Evolutionary conservation across 2,888 invertebrate species (phyloP), one percentile per base, ranked within the genome.

Genomic region (Eupithecia vulgata): DNA sequence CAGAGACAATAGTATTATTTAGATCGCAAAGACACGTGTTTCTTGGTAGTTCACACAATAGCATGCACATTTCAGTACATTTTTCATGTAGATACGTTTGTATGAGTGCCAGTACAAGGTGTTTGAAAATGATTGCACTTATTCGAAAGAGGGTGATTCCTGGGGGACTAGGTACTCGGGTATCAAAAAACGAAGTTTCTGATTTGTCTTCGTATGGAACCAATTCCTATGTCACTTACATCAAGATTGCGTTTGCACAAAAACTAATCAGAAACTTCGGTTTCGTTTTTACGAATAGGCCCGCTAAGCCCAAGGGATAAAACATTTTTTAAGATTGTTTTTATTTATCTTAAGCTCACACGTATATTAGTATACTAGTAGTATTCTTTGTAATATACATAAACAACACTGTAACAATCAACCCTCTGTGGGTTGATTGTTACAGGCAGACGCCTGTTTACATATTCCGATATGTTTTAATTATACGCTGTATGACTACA

Each of bases 401-500:
- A 30, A 37, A 1, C 21, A 10, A 21, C n/a, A 13, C 21, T 30
- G 59, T 59, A 8, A 25, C 0, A 61, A n/a, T n/a, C n/a, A n/a
- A n/a, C n/a, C n/a, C n/a, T n/a, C 30, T 3, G 30, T 3, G 6
- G 59, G 34, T 61, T 35, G 8, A n/a, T 52, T 12, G 12, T 35
- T 62, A 35, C 10, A 52, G 10, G 62, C 35, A 17, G 61, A 17
- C 34, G 35, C 34, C 15, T 30, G n/a, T 62, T 62, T 62, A 35
- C n/a, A 62, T 62, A 12, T 62, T 62, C n/a, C 62, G 62, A 62
- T 61, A 61, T 17, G 17, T 62, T 62, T 62, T 62, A 62, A 62
- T 62, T 62, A 35, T 62, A 62, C 15, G 15, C 6, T 10, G 35
- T 35, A 2, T 62, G 21, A 52, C 12, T 52, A 21, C 17, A 62